Evolutionary conservation across 2,888 invertebrate species (phyloP).

Genomic region (Limnephilus rhombicus): DNA sequence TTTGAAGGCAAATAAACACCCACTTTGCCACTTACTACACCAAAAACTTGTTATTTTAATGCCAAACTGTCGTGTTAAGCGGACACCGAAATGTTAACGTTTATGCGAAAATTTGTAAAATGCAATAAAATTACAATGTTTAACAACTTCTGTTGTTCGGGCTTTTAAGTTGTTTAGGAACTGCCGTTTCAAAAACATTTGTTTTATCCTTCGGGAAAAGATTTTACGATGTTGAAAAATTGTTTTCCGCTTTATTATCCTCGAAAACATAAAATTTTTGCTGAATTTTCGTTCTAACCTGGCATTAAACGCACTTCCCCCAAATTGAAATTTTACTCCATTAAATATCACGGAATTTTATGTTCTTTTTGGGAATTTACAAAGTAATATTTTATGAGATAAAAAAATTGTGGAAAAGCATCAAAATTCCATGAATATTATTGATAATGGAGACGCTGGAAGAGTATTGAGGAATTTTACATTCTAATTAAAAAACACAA

Average conservation of each 20-base stretch:
- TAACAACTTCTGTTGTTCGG: not conserved
- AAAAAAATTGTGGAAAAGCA: not conserved
- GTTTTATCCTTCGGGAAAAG: not conserved
- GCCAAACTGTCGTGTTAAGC: not conserved
- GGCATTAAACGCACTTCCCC: not conserved
- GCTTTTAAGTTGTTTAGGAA: not conserved
- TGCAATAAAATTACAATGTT: not conserved
- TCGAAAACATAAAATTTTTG: not conserved
- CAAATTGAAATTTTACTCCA: not conserved
- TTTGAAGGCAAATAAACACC: conserved; percentile 1
- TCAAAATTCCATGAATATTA: not conserved
- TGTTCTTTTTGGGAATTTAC: not conserved
- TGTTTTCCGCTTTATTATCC: not conserved
- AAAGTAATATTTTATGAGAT: not conserved
- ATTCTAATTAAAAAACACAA: too few species aligned
- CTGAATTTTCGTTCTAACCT: not conserved
- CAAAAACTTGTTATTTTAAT: not conserved
- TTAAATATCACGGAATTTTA: not conserved
- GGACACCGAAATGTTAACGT: not conserved
- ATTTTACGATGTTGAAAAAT: not conserved
- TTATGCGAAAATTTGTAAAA: not conserved
- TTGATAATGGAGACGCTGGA: not conserved
- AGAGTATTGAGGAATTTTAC: too few species aligned
- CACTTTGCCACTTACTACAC: not conserved
- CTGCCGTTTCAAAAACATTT: not conserved